phyloP scores from a whole-genome alignment of 2,113 vertebrate species.

The Rafetus swinhoei region DNA sequence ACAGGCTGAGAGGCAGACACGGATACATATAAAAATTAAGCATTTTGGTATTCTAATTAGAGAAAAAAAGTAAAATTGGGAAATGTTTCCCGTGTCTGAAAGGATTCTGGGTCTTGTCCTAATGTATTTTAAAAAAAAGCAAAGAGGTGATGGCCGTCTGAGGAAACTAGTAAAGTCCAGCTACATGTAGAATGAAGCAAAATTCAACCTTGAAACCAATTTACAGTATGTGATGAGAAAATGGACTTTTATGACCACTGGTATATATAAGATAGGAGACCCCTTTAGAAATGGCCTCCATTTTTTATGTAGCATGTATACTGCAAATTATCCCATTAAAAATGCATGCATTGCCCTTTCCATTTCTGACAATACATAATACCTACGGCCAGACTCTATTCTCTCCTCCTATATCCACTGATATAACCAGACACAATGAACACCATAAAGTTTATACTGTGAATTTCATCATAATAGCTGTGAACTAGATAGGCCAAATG shows the following conservation, averaged over 20 bases:
- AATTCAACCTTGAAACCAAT: slow-evolving; percentile 70
- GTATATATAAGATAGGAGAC: slow-evolving; percentile 55
- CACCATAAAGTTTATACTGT: background rate
- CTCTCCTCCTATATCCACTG: too few relatives aligned
- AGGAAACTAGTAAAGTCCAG: slow-evolving; percentile 59
- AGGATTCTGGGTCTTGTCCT: background rate
- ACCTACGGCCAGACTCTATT: slow-evolving; percentile 18
- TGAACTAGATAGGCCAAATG: background rate
- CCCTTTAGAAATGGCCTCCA: slow-evolving; percentile 44
- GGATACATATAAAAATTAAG: background rate
- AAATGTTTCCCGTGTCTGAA: background rate
- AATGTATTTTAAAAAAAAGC: background rate
- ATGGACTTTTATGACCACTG: slow-evolving; percentile 63
- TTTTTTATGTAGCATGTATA: slow-evolving; percentile 19
- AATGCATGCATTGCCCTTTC: slow-evolving; percentile 28
- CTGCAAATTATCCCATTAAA: slow-evolving; percentile 31
- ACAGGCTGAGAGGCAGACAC: slow-evolving; percentile 42
- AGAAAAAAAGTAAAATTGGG: background rate
- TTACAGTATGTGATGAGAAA: slow-evolving; percentile 69
- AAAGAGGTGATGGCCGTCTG: background rate
- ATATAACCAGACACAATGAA: background rate
- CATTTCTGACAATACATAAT: slow-evolving; percentile 1
- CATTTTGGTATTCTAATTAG: slow-evolving; percentile 53
- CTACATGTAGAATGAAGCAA: slow-evolving; percentile 69
- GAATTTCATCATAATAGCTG: background rate